phyloP scores from a whole-genome alignment of 1,140 invertebrate species.

The Caerostris darwini region DNA sequence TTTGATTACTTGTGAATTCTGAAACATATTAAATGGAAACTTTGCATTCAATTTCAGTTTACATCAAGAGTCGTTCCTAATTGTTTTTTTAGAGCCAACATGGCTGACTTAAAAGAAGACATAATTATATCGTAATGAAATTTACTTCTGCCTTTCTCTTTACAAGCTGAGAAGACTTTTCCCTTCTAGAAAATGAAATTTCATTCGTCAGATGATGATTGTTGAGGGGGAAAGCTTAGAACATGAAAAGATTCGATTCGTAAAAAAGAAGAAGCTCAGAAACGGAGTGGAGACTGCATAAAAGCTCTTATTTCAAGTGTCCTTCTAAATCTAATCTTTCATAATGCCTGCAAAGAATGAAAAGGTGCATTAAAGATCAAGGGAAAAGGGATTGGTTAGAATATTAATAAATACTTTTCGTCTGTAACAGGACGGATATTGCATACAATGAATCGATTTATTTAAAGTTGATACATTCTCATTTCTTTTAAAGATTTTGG shows the following conservation, averaged over 20 bases:
- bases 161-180: neutral
- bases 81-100: constrained; percentile 17
- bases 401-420: constrained; percentile 37
- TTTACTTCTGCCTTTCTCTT: neutral
- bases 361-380: constrained; percentile 31
- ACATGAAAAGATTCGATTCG: neutral
- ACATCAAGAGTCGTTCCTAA: neutral
- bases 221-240: neutral
- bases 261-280: neutral
- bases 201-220: constrained; percentile 4
- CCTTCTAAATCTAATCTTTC: constrained; percentile 23
- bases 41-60: neutral
- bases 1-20: neutral
- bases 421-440: neutral
- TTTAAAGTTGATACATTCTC: neutral
- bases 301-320: constrained; percentile 23
- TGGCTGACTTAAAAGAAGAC: neutral
- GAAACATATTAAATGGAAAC: constrained; percentile 24
- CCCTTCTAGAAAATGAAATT: neutral
- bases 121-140: constrained; percentile 23
- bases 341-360: neutral
- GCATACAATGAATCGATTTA: neutral
- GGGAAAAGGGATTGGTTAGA: constrained; percentile 30
- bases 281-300: neutral
- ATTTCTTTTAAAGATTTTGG: neutral